Percentiles rank a stretch among this genome's conserved stretches.
Evolutionary conservation across 2,888 invertebrate species (phyloP).

Genomic region (Myopa testacea): DNA sequence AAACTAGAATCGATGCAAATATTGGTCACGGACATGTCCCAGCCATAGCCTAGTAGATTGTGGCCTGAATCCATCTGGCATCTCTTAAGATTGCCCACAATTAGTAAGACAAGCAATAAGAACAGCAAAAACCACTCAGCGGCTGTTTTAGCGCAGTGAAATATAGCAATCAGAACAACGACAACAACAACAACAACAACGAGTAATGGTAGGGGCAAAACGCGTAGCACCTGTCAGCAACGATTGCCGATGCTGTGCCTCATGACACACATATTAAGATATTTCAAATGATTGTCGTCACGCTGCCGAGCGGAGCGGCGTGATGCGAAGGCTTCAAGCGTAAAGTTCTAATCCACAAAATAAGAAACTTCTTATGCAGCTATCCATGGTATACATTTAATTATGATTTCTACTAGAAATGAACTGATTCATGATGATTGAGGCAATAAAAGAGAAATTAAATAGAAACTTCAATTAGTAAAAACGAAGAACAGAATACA

Average conservation of each 20-base stretch:
- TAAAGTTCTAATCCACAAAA: not conserved
- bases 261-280: slow-evolving; percentile 2
- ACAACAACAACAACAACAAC: slow-evolving; percentile 6
- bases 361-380: not conserved
- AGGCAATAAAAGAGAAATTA: not conserved
- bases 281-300: not conserved
- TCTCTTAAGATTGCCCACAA: not conserved
- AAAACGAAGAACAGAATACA: too few species aligned
- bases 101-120: slow-evolving; percentile 11
- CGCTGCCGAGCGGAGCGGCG: not conserved
- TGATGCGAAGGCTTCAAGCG: not conserved
- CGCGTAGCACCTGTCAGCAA: slow-evolving; percentile 3
- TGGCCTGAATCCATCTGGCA: not conserved
- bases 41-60: slow-evolving; percentile 12
- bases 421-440: not conserved
- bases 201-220: not conserved
- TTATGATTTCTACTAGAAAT: too few species aligned
- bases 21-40: slow-evolving; percentile 14
- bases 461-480: not conserved
- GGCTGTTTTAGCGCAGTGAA: not conserved
- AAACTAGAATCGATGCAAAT: slow-evolving; percentile 8
- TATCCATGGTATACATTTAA: too few species aligned
- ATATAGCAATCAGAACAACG: slow-evolving; percentile 1
- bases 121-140: not conserved
- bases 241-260: not conserved